Evolutionary conservation across 1,140 invertebrate genomes (phyloP), one percentile per base, ranked within the genome.

Genomic region (Camponotus vicinus): DNA sequence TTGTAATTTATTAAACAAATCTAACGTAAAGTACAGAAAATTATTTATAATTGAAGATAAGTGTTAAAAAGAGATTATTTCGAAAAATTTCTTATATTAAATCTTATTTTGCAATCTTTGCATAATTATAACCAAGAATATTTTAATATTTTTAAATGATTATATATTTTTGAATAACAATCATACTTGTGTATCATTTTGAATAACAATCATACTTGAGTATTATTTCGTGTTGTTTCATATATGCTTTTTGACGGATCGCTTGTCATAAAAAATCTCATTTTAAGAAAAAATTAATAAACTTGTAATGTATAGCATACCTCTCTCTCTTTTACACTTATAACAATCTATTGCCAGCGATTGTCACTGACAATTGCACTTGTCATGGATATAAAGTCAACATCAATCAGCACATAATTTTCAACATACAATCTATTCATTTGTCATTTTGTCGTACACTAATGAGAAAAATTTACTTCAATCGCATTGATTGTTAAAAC

Each of bases 381-480:
- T 70, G 8, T 57, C 34, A 42, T 27, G 18, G 6, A 75, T 57
- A 76, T 21, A 27, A 27, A 55, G 69, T 71, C n/a, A 34, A 59
- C 21, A 3, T 59, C 7, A 40, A 59, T 21, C n/a, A 27, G 5
- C 73, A 61, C 7, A 61, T 76, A 27, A 75, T 75, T 11, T 37
- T 21, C 5, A 37, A 1, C 3, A 15, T 59, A 7, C 15, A 27
- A 6, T 1, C 9, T 18, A 45, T 70, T 32, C 21, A 76, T 40
- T 76, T 0, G 52, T 2, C 15, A 45, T 40, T 27, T 27, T 59
- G 15, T 76, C 11, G 11, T 27, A 49, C 11, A 9, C 32, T 21
- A 0, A 40, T 40, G 27, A 40, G 61, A 27, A 18, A 59, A 76
- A 57, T 27, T 40, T 59, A 75, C 21, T 73, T 73, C n/a, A 73